Percentiles rank a stretch among this genome's conserved stretches.
Evolutionary conservation across 2,113 vertebrate species (phyloP).

Genomic region (Cephalopterus ornatus): DNA sequence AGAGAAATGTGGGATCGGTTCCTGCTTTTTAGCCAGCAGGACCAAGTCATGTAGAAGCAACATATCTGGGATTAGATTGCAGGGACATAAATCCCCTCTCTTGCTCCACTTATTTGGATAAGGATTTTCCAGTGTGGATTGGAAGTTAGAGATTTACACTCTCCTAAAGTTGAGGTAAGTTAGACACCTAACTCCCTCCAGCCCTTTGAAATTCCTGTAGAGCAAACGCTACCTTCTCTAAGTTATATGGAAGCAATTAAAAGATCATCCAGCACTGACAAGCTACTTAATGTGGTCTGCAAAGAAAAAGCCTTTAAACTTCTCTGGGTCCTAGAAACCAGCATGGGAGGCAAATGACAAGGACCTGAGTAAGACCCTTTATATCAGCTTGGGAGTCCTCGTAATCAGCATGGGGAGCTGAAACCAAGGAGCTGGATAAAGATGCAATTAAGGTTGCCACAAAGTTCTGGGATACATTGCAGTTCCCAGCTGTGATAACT

Average conservation of each 20-base stretch:
- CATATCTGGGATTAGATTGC: neutral
- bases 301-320: neutral
- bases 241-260: neutral
- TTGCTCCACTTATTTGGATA: neutral
- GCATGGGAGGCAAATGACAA: neutral
- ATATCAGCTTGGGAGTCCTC: neutral
- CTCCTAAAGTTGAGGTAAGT: neutral
- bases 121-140: neutral
- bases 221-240: neutral
- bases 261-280: neutral
- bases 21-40: neutral
- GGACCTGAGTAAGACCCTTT: neutral
- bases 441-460: conserved; percentile 11
- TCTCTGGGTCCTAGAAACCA: neutral
- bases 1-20: neutral
- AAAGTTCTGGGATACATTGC: neutral
- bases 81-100: neutral
- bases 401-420: neutral
- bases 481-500: conserved; percentile 21
- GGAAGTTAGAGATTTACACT: neutral
- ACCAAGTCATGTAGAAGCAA: rapidly evolving
- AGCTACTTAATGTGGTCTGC: neutral
- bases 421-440: neutral
- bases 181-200: neutral
- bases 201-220: neutral